phyloP scores from a whole-genome alignment of 2,797 vertebrate species.

The Sebastes taczanowskii region DNA sequence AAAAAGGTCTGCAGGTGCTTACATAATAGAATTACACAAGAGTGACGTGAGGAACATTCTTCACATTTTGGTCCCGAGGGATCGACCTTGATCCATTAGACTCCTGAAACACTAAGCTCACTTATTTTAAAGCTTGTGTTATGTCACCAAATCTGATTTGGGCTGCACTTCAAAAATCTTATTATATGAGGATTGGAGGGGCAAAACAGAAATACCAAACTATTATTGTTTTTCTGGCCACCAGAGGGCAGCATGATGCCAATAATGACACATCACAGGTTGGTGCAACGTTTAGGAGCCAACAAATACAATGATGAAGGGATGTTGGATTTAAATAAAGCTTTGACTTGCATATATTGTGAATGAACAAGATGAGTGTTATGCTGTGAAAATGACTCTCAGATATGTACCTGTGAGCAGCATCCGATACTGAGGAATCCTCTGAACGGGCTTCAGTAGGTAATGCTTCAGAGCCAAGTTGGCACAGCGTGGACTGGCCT shows the following conservation, averaged over 20 bases:
- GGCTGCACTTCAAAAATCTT: slow-evolving; percentile 48
- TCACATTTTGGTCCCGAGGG: slow-evolving; percentile 42
- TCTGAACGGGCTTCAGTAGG: slow-evolving; percentile 96
- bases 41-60: slow-evolving; percentile 54
- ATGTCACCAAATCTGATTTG: slow-evolving; percentile 70
- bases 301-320: background rate
- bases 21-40: slow-evolving; percentile 57
- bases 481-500: slow-evolving; percentile 93
- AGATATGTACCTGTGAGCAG: slow-evolving; percentile 89
- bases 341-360: background rate
- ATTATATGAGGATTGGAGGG: slow-evolving; percentile 31
- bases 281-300: background rate
- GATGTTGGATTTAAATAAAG: background rate
- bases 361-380: background rate
- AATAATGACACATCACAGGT: background rate
- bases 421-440: slow-evolving; percentile 96
- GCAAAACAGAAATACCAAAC: background rate
- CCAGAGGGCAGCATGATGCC: slow-evolving; percentile 57
- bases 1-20: slow-evolving; percentile 53
- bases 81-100: slow-evolving; percentile 33
- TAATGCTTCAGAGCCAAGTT: slow-evolving; percentile 95
- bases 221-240: slow-evolving; percentile 14
- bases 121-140: slow-evolving; percentile 63
- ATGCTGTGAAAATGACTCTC: background rate
- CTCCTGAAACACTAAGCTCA: slow-evolving; percentile 43